Base-by-base conservation (phyloP, 2,888 invertebrate species). In the Nipponacmea schrenckii region DNA sequence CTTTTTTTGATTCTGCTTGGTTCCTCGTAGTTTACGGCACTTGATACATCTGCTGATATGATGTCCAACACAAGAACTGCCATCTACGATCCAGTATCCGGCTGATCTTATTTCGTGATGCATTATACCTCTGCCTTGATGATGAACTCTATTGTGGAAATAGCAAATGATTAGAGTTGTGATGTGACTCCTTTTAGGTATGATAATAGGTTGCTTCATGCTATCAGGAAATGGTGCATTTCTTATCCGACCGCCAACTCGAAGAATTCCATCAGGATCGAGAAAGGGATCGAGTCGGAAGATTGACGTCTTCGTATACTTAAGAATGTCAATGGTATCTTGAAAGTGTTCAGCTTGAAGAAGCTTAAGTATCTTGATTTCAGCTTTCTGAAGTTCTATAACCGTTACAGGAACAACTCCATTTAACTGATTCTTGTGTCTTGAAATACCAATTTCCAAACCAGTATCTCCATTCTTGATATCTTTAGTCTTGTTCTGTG, bases 141-240 rank as follows among this genome's bases (percentile, higher is more conserved):
- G 62, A 0, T 62, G 56, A 4, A 26, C 15, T 27, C 12, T 14
- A 3, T 7, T 17, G 62, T 68, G 65, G n/a, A 17, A 67, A 27
- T 70, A 24, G 24, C 24, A n/a, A 5, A 68, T 56, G 12, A 68
- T 26, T 1, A 68, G 14, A 24, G 2, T 26, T 20, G 62, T 26
- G 15, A 69, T 46, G 31, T 64, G 68, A 62, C 31, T 27, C n/a
- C n/a, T 12, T 8, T 27, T 62, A 10, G 68, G 68, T 26, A 46
- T 50, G 26, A 46, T 50, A 20, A 62, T 24, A n/a, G 68, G 68
- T 14, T 68, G 48, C 24, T 68, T 68, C 39, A 56, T n/a, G 17
- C 17, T 15, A 24, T 65, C 17, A 0, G 31, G 39, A 10, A 39
- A 66, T 39, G 15, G 5, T n/a, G 46, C 65, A 17, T 24, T 27